Conservation (phyloP, 2,888 invertebrate species). For the Sphaeridia pumilis region DNA sequence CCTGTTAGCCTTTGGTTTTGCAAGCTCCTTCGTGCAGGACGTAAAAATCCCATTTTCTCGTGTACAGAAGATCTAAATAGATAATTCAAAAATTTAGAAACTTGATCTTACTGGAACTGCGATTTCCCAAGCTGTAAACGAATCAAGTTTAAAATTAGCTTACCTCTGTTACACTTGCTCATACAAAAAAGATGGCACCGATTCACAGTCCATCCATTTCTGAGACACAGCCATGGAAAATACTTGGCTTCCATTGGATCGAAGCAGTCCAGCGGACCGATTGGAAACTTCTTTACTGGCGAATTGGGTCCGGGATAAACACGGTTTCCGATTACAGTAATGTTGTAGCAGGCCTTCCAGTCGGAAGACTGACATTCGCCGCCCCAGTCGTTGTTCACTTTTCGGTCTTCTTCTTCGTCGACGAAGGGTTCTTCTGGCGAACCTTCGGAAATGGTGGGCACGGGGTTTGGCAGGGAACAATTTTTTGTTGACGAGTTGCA, state of each 20-base stretch:
- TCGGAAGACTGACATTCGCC: conserved; percentile 5
- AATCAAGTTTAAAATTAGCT: neutral
- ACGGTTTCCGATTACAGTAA: conserved; percentile 5
- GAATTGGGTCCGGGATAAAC: neutral
- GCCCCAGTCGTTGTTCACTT: conserved; percentile 11
- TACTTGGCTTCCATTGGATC: conserved; percentile 10
- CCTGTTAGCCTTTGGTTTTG: conserved; percentile 1
- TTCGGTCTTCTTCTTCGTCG: conserved; percentile 10
- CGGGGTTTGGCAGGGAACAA: neutral
- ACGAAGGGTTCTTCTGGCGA: neutral
- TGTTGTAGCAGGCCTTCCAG: conserved; percentile 13
- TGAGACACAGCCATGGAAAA: conserved; percentile 22
- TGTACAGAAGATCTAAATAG: conserved; percentile 1
- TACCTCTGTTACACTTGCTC: conserved; percentile 27
- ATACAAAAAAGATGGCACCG: conserved; percentile 29
- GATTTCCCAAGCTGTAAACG: neutral
- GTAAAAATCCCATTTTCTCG: conserved; percentile 3
- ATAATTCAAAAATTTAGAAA: neutral
- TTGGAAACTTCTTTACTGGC: conserved; percentile 7
- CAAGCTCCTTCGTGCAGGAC: conserved; percentile 12
- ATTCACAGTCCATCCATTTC: conserved; percentile 30
- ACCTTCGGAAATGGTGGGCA: neutral
- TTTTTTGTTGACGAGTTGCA: neutral
- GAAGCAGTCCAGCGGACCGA: conserved; percentile 10
- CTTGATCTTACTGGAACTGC: neutral